phyloP scores from a whole-genome alignment of 2,888 invertebrate species.

The Gonocerus acuteangulatus region DNA sequence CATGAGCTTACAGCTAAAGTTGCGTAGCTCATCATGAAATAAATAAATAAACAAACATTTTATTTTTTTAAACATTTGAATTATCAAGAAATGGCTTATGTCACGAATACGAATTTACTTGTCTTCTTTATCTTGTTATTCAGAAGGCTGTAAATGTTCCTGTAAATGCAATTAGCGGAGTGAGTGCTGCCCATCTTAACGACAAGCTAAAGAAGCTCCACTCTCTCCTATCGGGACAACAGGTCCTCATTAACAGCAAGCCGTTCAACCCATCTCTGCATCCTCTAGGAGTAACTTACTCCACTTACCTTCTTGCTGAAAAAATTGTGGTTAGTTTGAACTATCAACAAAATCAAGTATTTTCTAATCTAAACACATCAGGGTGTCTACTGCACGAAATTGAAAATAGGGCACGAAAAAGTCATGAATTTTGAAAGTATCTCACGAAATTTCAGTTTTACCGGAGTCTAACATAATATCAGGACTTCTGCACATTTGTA shows the following conservation, averaged over 20 bases:
- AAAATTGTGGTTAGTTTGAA: slow-evolving; percentile 59
- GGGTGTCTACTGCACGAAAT: no score
- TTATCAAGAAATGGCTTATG: neutral
- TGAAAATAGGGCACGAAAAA: no score
- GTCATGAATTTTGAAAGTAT: no score
- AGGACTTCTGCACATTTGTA: no score
- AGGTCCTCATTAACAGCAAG: slow-evolving; percentile 31
- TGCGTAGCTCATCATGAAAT: no score
- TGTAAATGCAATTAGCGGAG: slow-evolving; percentile 75
- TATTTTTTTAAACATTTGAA: no score
- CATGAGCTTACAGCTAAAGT: no score
- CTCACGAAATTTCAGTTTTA: no score
- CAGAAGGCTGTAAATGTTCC: slow-evolving; percentile 76
- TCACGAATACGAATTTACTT: neutral
- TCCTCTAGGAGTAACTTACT: slow-evolving; percentile 62
- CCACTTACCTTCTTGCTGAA: slow-evolving; percentile 60
- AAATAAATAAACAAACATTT: no score
- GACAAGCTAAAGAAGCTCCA: slow-evolving; percentile 69
- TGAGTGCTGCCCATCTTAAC: slow-evolving; percentile 60
- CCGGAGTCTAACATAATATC: no score
- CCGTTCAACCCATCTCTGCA: slow-evolving; percentile 52
- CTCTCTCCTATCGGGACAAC: slow-evolving; percentile 50
- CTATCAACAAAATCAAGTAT: no score
- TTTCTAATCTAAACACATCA: no score
- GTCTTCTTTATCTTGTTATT: neutral